Evolutionary conservation across 2,797 vertebrate genomes (phyloP).

Genomic region (Heteromormyrus szaboi): DNA sequence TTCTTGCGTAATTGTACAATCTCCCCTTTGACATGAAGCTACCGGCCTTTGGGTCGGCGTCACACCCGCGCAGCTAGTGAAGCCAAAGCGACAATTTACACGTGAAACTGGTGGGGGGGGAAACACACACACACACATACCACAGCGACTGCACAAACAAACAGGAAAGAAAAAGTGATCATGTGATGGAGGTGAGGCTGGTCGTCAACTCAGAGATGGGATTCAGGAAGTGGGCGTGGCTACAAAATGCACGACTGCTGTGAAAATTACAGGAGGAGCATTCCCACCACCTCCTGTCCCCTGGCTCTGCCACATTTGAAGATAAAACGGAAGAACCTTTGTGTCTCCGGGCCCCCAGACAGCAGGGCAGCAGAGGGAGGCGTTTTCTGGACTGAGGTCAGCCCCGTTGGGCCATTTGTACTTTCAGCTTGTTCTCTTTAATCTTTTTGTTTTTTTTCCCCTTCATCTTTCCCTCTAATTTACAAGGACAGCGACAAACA

Average conservation of each 20-base stretch:
- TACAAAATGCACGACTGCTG: slow-evolving; percentile 42
- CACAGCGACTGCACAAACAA: not conserved
- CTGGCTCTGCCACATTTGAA: slow-evolving; percentile 11
- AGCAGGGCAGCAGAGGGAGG: not conserved
- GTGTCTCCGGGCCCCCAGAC: slow-evolving; percentile 33
- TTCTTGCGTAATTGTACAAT: not conserved
- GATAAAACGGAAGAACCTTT: not conserved
- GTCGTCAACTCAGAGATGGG: not conserved
- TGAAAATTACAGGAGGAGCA: slow-evolving; percentile 39
- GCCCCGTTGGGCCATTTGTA: slow-evolving; percentile 41
- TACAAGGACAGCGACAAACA: slow-evolving; percentile 18
- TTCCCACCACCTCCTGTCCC: slow-evolving; percentile 38
- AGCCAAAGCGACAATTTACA: not conserved
- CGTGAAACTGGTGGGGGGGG: not conserved
- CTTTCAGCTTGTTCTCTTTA: slow-evolving; percentile 46
- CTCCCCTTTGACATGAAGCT: not conserved
- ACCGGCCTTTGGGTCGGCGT: not conserved
- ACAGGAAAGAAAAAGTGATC: not conserved
- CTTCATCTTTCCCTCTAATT: slow-evolving; percentile 32
- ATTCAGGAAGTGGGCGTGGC: slow-evolving; percentile 46
- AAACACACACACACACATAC: not conserved
- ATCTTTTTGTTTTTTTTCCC: not conserved
- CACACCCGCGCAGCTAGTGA: not conserved
- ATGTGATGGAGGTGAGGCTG: not conserved
- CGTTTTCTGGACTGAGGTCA: slow-evolving; percentile 31